Evolutionary conservation across 2,888 invertebrate species (phyloP).

Genomic region (Eulithis testata): DNA sequence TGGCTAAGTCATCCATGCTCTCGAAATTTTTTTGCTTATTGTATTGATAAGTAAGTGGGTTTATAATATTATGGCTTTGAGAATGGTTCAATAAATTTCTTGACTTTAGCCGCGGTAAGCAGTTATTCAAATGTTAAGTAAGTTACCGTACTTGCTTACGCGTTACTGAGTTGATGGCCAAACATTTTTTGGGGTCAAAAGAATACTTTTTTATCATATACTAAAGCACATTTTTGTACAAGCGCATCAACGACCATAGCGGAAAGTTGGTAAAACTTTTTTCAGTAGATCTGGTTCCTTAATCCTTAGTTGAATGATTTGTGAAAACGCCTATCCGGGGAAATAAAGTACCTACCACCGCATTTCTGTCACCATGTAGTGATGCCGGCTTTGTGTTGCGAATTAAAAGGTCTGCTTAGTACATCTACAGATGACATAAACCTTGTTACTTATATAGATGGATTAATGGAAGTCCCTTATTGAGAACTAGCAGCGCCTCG

Average conservation of each 20-base stretch:
- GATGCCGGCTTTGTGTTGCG: too few relatives aligned
- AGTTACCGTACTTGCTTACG: background rate
- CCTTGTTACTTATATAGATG: too few relatives aligned
- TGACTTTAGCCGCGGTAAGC: background rate
- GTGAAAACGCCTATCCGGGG: too few relatives aligned
- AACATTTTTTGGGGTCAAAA: background rate
- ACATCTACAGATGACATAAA: too few relatives aligned
- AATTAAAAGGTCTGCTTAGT: too few relatives aligned
- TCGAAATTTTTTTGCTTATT: background rate
- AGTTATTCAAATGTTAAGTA: background rate
- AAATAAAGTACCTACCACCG: too few relatives aligned
- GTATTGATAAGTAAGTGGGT: background rate
- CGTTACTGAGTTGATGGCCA: background rate
- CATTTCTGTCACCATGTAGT: too few relatives aligned
- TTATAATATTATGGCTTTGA: background rate
- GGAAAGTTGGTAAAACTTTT: background rate
- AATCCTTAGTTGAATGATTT: too few relatives aligned
- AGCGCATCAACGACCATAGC: background rate
- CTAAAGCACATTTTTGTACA: background rate
- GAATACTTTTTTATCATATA: background rate
- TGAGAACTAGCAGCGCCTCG: too few relatives aligned
- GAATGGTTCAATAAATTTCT: background rate
- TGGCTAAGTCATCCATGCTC: too few relatives aligned
- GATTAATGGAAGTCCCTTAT: too few relatives aligned
- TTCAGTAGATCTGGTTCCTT: background rate